Evolutionary conservation across 2,113 vertebrate species (phyloP).

Genomic region (Loxodonta africana): DNA sequence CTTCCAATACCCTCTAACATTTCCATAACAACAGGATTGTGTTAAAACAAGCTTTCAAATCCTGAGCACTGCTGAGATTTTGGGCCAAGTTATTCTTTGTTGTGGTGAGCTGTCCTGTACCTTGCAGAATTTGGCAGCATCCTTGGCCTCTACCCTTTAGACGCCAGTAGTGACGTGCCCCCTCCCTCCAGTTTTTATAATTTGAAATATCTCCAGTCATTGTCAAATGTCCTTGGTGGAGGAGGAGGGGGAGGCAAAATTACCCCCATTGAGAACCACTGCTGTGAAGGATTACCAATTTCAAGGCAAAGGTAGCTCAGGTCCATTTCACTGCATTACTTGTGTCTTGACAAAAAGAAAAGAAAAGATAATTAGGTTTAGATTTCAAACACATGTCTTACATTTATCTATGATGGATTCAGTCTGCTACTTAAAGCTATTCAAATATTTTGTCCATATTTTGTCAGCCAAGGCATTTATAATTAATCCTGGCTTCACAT

Average conservation of each 20-base stretch:
- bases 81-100: not conserved
- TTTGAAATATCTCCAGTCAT: not conserved
- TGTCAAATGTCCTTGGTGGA: not conserved
- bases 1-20: not conserved
- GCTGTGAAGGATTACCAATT: not conserved
- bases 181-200: not conserved
- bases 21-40: not conserved
- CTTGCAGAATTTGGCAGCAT: not conserved
- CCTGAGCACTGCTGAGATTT: not conserved
- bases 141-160: not conserved
- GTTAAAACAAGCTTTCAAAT: not conserved
- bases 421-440: not conserved
- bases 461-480: not conserved
- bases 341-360: not conserved
- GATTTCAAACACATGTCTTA: slow-evolving; percentile 7
- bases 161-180: not conserved
- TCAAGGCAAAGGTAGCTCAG: not conserved
- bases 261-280: not conserved
- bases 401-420: not conserved
- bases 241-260: not conserved
- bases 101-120: not conserved
- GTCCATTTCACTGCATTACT: not conserved
- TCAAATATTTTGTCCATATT: slow-evolving; percentile 9
- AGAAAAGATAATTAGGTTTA: not conserved
- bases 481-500: not conserved